A percentile compares a stretch with the other conserved stretches of the same genome.
These are phyloP conservation scores for Lepidothrix coronata DNA, from an alignment of 2,113 vertebrate genomes.

Conservation along the genomic window DNA sequence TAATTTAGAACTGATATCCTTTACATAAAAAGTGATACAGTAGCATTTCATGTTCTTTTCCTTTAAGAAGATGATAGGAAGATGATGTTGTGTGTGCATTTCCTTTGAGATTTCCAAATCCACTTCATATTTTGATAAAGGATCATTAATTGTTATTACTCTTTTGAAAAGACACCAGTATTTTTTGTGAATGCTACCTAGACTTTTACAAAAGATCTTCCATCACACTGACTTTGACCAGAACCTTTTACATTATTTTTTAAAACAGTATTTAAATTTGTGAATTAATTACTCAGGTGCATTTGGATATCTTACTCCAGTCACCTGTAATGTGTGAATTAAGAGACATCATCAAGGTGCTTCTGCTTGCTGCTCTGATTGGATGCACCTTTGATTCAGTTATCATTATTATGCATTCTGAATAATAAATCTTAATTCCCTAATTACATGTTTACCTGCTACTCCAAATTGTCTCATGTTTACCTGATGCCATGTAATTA, in stretches of 20 bases:
- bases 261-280: background rate
- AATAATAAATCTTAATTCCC: slow-evolving; percentile 70
- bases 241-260: background rate
- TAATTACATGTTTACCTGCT: slow-evolving; percentile 69
- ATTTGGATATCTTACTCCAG: background rate
- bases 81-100: background rate
- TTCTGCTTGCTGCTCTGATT: background rate
- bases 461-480: slow-evolving; percentile 56
- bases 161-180: background rate
- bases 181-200: background rate
- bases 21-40: background rate
- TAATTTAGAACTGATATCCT: background rate
- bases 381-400: slow-evolving; percentile 19
- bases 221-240: background rate
- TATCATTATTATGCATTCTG: slow-evolving; percentile 35
- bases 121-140: background rate
- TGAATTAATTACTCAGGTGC: background rate
- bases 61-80: background rate
- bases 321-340: background rate
- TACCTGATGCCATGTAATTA: slow-evolving; percentile 61
- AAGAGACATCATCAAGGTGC: background rate
- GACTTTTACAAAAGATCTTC: background rate
- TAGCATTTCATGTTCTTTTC: background rate
- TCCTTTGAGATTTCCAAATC: background rate
- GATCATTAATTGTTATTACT: background rate